Evolutionary conservation across 2,113 vertebrate species (phyloP).

Genomic region (Plestiodon gilberti): DNA sequence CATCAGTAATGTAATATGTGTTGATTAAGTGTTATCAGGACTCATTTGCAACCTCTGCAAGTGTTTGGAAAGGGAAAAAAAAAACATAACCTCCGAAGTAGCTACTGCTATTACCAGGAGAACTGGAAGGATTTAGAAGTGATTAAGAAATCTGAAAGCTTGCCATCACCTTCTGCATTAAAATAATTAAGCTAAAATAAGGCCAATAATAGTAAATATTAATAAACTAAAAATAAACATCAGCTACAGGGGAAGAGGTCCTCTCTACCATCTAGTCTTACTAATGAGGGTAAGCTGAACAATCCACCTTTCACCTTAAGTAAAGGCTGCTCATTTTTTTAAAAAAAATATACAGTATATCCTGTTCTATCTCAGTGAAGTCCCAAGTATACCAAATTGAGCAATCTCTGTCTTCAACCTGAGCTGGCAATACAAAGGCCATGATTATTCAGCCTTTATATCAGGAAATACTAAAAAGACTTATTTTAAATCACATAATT

Average conservation of each 20-base stretch:
- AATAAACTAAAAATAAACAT: background rate
- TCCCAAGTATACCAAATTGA: background rate
- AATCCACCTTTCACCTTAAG: background rate
- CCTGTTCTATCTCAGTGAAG: background rate
- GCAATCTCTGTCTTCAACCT: background rate
- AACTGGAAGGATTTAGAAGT: background rate
- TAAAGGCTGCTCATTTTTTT: background rate
- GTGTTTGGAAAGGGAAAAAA: background rate
- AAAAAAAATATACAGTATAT: background rate
- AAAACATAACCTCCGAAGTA: background rate
- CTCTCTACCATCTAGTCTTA: background rate
- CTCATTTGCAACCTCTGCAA: background rate
- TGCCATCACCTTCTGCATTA: background rate
- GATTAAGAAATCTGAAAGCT: background rate
- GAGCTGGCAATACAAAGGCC: background rate
- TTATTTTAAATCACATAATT: background rate
- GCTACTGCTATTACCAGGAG: background rate
- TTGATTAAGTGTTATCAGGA: slow-evolving; percentile 1
- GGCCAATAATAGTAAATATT: background rate
- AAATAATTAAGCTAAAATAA: background rate
- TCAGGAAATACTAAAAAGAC: background rate
- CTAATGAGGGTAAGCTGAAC: background rate
- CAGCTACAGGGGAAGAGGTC: background rate
- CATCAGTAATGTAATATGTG: background rate
- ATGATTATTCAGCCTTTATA: background rate